Conservation (phyloP, 2,888 invertebrate species). For the Coleophora deauratella region DNA sequence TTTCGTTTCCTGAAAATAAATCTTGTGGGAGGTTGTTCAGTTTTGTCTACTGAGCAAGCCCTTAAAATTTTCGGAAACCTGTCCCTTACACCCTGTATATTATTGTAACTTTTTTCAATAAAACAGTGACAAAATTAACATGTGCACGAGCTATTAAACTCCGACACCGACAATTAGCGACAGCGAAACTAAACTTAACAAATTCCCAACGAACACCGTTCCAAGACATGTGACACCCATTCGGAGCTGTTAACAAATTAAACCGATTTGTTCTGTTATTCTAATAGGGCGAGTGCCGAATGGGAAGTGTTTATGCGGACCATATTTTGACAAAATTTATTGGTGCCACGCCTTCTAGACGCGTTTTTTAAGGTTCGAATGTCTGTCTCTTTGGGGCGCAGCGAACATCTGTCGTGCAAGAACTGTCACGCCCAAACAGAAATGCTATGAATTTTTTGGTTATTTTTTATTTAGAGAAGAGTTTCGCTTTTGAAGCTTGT, state of each 20-base stretch:
- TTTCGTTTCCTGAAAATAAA: no score
- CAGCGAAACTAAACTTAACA: conserved; percentile 61
- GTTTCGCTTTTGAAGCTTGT: conserved; percentile 17
- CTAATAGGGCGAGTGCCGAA: conserved; percentile 55
- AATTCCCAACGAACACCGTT: conserved; percentile 46
- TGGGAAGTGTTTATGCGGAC: conserved; percentile 68
- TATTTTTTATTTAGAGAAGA: conserved; percentile 14
- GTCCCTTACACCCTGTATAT: no score
- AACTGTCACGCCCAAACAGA: conserved; percentile 52
- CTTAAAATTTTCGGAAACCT: no score
- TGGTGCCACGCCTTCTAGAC: conserved; percentile 65
- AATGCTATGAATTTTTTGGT: conserved; percentile 35
- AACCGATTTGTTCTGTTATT: conserved; percentile 71
- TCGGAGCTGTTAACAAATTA: conserved; percentile 72
- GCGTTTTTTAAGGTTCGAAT: conserved; percentile 58
- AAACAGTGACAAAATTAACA: conserved; percentile 34
- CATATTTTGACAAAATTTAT: conserved; percentile 75
- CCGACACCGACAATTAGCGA: conserved; percentile 69
- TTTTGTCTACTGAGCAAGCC: no score
- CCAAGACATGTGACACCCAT: conserved; percentile 66
- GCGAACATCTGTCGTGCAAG: conserved; percentile 58
- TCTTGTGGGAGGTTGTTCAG: no score
- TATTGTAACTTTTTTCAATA: no score
- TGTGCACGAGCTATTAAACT: conserved; percentile 64
- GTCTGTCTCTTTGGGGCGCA: conserved; percentile 18